Percentiles rank a stretch among this genome's conserved stretches.
Conservation (phyloP, 2,888 invertebrate genomes). For the Dicranocentrus wangi region DNA sequence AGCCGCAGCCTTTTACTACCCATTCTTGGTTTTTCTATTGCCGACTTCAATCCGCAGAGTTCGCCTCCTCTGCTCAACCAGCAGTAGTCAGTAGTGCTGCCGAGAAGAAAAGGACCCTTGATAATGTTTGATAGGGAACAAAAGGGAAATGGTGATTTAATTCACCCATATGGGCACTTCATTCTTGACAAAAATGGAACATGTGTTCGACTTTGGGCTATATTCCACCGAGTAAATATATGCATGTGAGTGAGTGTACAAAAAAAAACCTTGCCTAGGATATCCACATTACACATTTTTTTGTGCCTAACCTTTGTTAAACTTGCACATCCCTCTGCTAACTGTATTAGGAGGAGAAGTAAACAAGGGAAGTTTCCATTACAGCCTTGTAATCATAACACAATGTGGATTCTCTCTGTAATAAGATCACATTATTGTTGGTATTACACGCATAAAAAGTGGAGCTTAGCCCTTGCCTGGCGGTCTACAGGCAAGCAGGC, state of each 20-base stretch:
- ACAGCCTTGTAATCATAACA: conserved; percentile 36
- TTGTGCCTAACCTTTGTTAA: no score
- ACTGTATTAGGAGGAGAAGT: conserved; percentile 46
- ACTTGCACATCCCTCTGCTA: conserved; percentile 1
- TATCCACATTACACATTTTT: background rate
- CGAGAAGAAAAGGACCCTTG: conserved; percentile 33
- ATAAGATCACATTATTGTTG: conserved; percentile 47
- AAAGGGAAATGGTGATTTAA: conserved; percentile 68
- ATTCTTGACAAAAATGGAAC: conserved; percentile 66
- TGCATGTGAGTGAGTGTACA: background rate
- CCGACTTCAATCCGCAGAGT: no score
- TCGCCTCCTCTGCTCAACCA: no score
- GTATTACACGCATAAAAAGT: conserved; percentile 51
- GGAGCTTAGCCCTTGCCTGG: conserved; percentile 26
- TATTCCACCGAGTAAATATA: conserved; percentile 17
- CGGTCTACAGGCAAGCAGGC: conserved; percentile 25
- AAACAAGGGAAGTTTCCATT: conserved; percentile 52
- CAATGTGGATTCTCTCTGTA: conserved; percentile 3
- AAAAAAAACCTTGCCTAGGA: background rate
- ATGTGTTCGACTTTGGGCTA: conserved; percentile 66
- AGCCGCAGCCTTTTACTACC: background rate
- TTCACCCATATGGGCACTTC: conserved; percentile 71
- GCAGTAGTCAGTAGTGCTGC: no score
- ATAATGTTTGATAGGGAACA: conserved; percentile 47
- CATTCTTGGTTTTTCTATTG: conserved; percentile 21